These are phyloP conservation scores for Aspidapion aeneum DNA, from an alignment of 2,888 invertebrate species.

Conservation along the genomic window DNA sequence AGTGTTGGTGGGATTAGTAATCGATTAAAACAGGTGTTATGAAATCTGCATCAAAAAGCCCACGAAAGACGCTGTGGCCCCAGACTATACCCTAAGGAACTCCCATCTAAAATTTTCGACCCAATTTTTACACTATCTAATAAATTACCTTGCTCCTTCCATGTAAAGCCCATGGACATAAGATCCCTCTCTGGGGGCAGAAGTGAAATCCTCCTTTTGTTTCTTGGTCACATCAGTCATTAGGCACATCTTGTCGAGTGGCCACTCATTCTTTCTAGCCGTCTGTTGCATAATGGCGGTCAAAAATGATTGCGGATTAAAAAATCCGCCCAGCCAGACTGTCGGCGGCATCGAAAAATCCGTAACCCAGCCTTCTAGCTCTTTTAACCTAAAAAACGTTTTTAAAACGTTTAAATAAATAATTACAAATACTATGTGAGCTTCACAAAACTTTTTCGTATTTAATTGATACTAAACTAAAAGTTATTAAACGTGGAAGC, in stretches of 20 bases:
- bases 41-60: too few relatives aligned
- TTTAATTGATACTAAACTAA: too few relatives aligned
- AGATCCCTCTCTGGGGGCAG: slow-evolving; percentile 87
- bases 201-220: slow-evolving; percentile 75
- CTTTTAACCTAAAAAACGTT: slow-evolving; percentile 59
- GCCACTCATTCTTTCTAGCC: slow-evolving; percentile 94
- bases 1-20: too few relatives aligned
- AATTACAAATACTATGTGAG: slow-evolving; percentile 1
- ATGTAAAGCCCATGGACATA: slow-evolving; percentile 85
- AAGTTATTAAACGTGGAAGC: too few relatives aligned
- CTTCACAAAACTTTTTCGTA: too few relatives aligned
- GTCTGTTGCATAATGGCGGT: slow-evolving; percentile 98
- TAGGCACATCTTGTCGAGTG: slow-evolving; percentile 92
- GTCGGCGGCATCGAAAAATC: slow-evolving; percentile 85
- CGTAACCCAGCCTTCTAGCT: slow-evolving; percentile 82
- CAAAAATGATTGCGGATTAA: slow-evolving; percentile 94
- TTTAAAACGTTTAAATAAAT: neutral
- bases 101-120: too few relatives aligned
- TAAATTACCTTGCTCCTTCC: slow-evolving; percentile 71
- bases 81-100: too few relatives aligned
- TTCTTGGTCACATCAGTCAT: slow-evolving; percentile 95
- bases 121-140: too few relatives aligned
- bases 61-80: too few relatives aligned
- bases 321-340: slow-evolving; percentile 93
- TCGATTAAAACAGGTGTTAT: too few relatives aligned